Conservation (phyloP, 2,113 vertebrate genomes). For the Tangachromis dhanisi region DNA sequence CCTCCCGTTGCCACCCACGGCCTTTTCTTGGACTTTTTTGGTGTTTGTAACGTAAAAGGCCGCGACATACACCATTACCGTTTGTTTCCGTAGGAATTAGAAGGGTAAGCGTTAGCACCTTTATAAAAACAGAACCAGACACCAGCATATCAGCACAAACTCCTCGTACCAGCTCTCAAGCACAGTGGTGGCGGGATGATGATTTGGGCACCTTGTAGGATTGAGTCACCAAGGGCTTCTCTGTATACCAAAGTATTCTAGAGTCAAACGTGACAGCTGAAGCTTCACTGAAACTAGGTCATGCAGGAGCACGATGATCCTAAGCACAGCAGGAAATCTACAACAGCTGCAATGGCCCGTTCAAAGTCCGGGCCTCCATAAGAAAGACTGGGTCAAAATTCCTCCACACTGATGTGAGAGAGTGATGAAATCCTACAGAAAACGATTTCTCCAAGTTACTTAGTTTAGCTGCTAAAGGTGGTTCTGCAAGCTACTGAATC, state of each 20-base stretch:
- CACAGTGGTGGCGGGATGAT: not conserved
- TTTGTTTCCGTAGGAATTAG: not conserved
- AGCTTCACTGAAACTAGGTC: not conserved
- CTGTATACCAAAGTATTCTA: not conserved
- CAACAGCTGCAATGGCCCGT: accelerated
- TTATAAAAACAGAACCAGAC: not conserved
- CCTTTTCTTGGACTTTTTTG: too few species aligned
- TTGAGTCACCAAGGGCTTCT: not conserved
- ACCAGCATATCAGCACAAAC: not conserved
- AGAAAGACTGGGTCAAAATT: not conserved
- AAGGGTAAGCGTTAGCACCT: not conserved
- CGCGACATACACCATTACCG: accelerated
- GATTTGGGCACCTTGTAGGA: not conserved
- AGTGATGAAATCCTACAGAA: accelerated
- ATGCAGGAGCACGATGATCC: not conserved
- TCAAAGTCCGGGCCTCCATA: accelerated
- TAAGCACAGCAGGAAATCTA: not conserved
- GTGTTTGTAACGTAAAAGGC: too few species aligned
- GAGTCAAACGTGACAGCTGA: not conserved
- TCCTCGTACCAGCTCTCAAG: accelerated
- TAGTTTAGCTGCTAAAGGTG: not conserved
- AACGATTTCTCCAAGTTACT: accelerated
- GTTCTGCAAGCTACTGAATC: not conserved
- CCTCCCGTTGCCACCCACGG: too few species aligned
- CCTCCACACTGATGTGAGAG: not conserved